Conservation (phyloP, 2,888 invertebrate genomes). For the Ophion costatus region DNA sequence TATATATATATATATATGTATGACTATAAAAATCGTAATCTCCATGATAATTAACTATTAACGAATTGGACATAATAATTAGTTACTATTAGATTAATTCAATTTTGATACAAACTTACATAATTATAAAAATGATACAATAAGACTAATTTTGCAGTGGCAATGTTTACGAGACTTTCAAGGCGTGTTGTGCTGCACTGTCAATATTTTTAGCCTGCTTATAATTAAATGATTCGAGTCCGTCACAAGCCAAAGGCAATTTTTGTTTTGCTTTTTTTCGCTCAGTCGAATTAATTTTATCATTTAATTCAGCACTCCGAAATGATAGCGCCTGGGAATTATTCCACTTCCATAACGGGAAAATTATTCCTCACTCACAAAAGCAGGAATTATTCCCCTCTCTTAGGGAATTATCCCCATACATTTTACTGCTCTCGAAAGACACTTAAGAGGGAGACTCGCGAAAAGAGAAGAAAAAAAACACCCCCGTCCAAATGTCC, state of each 20-base stretch:
- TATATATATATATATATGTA: too few species aligned
- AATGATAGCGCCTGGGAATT: neutral
- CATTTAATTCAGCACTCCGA: neutral
- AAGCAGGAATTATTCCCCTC: neutral
- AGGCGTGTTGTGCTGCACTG: constrained; percentile 7
- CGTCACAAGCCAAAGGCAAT: neutral
- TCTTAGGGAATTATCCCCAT: neutral
- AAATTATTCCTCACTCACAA: neutral
- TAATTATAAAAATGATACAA: constrained; percentile 1
- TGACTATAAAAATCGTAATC: too few species aligned
- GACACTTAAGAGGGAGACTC: neutral
- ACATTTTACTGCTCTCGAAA: neutral
- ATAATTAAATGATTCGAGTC: constrained; percentile 19
- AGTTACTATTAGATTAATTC: too few species aligned
- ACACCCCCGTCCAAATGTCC: constrained; percentile 60
- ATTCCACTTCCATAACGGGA: neutral
- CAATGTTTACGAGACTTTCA: constrained; percentile 18
- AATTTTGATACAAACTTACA: too few species aligned
- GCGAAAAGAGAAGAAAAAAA: neutral
- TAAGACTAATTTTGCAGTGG: neutral
- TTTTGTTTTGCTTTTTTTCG: neutral
- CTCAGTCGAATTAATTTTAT: constrained; percentile 24
- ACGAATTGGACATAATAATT: too few species aligned
- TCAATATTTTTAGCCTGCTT: neutral
- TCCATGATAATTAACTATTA: too few species aligned